These are phyloP conservation scores for Paradoxurus hermaphroditus DNA, from an alignment of 2,113 vertebrate species.

Conservation along the genomic window DNA sequence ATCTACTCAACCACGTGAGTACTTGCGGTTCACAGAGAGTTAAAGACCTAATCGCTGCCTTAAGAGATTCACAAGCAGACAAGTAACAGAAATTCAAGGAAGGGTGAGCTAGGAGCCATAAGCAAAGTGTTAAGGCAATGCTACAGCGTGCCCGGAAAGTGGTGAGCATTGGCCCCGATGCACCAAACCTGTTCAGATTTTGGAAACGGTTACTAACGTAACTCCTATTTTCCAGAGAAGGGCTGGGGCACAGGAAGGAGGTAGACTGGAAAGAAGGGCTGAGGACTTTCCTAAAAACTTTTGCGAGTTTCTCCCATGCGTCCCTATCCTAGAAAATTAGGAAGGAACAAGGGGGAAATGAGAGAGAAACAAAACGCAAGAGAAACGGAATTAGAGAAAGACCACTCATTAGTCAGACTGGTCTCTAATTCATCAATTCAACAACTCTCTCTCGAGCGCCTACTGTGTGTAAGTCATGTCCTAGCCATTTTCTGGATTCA, in stretches of 20 bases:
- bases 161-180: not conserved
- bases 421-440: not conserved
- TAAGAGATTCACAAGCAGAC: not conserved
- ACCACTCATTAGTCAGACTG: not conserved
- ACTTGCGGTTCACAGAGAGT: not conserved
- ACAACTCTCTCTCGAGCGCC: not conserved
- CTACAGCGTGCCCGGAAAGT: not conserved
- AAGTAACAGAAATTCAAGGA: not conserved
- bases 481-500: not conserved
- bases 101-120: not conserved
- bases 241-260: not conserved
- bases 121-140: not conserved
- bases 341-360: not conserved
- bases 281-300: not conserved
- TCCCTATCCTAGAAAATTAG: not conserved
- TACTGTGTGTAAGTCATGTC: accelerated
- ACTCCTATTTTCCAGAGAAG: not conserved
- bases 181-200: not conserved
- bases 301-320: not conserved
- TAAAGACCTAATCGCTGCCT: not conserved
- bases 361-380: not conserved
- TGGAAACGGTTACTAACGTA: not conserved
- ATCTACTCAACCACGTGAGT: not conserved
- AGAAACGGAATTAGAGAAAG: not conserved
- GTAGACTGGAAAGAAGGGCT: not conserved